Evolutionary conservation across 2,113 vertebrate species (phyloP), one percentile per base, ranked within the genome.

Genomic region (Neofelis nebulosa): DNA sequence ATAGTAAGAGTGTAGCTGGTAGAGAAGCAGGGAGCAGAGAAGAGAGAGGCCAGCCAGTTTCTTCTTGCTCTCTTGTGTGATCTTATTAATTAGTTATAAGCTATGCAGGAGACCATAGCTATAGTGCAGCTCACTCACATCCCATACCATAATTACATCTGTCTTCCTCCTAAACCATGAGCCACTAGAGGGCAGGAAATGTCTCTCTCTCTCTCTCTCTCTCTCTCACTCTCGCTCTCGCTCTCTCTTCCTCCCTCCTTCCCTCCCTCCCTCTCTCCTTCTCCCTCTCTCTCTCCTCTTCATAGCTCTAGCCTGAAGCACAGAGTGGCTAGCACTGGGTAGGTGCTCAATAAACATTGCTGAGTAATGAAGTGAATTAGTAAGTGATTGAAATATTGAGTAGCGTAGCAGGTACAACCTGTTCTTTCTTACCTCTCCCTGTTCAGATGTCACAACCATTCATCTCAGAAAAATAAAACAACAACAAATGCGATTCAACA

Each of bases 171-270:
- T 76, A 73, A 97, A 69, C 73, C 2, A 0, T 52, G 15, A 93
- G n/a, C 90, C 83, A 74, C 88, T 14, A 57, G 89, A 81, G 71
- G 89, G 71, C 91, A 82, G 93, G 68, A 82, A 57, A 73, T 11
- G 10, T 21, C 4, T 78, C 74, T 78, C 41, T 76, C 41, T 48
- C 73, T 29, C 7, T 41, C 21, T 71, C 23, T 73, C 21, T 73
- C 25, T 74, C 38, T 76, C 2, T 9, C 66, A 2, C 65, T 33
- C 41, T 41, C 5, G 1, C 45, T 21, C 4, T 78, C 41, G 31
- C 41, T 76, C 41, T 48, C 73, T 16, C 7, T 41, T 11, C 38
- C 23, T 73, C 21, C 18, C 10, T 73, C 25, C 41, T 23, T 45
- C 6, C 23, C 73, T 45, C 14, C 31, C 41, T 48, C 25, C 7